Percentiles rank a stretch among this genome's conserved stretches.
phyloP scores from a whole-genome alignment of 1,140 invertebrate species.

The Nylanderia fulva region DNA sequence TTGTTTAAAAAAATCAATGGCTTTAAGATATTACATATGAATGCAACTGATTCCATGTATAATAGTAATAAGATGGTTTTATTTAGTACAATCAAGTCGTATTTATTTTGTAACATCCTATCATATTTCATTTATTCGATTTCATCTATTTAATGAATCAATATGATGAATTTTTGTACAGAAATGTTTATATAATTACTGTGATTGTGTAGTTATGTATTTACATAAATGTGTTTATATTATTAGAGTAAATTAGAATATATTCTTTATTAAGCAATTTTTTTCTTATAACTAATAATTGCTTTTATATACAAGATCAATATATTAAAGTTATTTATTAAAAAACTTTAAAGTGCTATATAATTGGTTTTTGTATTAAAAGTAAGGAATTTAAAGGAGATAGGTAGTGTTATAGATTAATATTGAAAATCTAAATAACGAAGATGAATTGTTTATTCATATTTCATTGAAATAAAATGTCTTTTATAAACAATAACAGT shows the following conservation, averaged over 20 bases:
- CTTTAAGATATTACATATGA: constrained; percentile 21
- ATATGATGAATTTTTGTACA: constrained; percentile 47
- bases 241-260: constrained; percentile 39
- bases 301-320: background rate
- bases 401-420: background rate
- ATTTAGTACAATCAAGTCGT: constrained; percentile 18
- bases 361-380: background rate
- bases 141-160: constrained; percentile 38
- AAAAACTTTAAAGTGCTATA: constrained; percentile 40
- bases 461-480: constrained; percentile 82
- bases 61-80: constrained; percentile 19
- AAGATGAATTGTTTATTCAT: constrained; percentile 83
- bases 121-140: constrained; percentile 42
- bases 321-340: constrained; percentile 9
- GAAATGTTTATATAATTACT: constrained; percentile 2
- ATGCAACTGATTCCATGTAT: constrained; percentile 25
- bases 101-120: constrained; percentile 30
- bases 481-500: constrained; percentile 83
- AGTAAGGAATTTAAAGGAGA: constrained; percentile 8
- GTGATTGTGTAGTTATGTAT: too few species aligned
- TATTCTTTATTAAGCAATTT: constrained; percentile 6
- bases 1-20: constrained; percentile 22
- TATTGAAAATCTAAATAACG: constrained; percentile 70
- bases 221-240: background rate
- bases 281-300: constrained; percentile 17